Conservation (phyloP, 2,113 vertebrate species). For the Phalacrocorax carbo region DNA sequence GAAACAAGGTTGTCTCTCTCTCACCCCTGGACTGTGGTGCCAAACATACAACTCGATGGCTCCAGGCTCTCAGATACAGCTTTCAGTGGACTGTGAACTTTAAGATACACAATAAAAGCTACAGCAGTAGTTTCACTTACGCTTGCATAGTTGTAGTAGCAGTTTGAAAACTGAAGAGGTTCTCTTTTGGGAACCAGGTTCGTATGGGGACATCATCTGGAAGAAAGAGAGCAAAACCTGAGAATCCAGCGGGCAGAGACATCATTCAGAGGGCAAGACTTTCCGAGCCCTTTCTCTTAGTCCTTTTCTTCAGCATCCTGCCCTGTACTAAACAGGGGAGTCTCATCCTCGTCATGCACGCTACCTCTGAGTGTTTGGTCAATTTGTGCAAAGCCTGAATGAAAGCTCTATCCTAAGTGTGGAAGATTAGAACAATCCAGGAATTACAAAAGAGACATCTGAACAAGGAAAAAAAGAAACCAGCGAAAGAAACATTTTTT, state of each 20-base stretch:
- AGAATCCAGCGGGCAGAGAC: neutral
- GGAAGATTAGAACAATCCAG: conserved; percentile 6
- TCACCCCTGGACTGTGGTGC: neutral
- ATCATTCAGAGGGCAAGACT: neutral
- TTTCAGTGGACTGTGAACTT: neutral
- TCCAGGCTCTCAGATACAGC: neutral
- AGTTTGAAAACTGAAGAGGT: conserved; percentile 96
- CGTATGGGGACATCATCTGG: conserved; percentile 86
- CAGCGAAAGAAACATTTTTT: neutral
- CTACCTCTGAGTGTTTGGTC: neutral
- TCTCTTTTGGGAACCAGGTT: conserved; percentile 97
- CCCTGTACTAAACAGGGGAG: neutral
- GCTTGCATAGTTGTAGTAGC: conserved; percentile 99
- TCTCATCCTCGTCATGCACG: neutral
- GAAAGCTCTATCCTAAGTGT: neutral
- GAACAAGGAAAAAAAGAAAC: neutral
- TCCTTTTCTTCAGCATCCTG: neutral
- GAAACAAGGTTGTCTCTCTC: neutral
- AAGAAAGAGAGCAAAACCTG: conserved; percentile 33
- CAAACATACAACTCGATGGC: neutral
- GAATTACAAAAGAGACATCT: neutral
- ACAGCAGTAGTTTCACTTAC: conserved; percentile 78
- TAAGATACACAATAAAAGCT: neutral
- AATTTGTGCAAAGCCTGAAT: neutral
- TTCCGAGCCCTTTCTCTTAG: neutral